A percentile compares a stretch with the other conserved stretches of the same genome.
These are phyloP conservation scores for Mellivora capensis DNA, from an alignment of 2,113 vertebrate species.

Conservation along the genomic window DNA sequence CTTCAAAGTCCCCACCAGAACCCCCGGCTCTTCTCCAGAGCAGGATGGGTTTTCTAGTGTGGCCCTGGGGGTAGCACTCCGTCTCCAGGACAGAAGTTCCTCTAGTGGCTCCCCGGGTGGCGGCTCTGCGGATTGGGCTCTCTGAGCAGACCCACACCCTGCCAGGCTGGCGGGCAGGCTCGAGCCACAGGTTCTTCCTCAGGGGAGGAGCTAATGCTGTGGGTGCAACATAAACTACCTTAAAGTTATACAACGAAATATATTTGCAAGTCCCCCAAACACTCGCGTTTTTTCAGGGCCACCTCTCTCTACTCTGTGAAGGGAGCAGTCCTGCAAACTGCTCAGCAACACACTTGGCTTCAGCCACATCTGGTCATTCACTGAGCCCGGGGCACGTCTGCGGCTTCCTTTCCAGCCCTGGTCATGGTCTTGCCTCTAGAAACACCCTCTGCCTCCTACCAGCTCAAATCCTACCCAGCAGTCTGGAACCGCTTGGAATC, in stretches of 20 bases:
- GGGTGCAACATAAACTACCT: too few relatives aligned
- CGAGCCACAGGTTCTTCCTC: not conserved
- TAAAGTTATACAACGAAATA: not conserved
- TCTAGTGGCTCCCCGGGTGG: fast-evolving
- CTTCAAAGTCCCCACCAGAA: not conserved
- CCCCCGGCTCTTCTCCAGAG: not conserved
- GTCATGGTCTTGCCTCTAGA: not conserved
- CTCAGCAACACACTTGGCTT: not conserved
- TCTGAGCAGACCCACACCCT: not conserved
- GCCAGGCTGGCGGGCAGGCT: not conserved
- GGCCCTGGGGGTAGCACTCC: too few relatives aligned
- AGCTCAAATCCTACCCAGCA: not conserved
- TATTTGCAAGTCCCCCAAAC: not conserved
- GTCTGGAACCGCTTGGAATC: not conserved
- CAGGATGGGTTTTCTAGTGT: not conserved
- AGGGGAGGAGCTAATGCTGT: not conserved
- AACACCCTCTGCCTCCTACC: not conserved
- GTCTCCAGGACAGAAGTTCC: not conserved
- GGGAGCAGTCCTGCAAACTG: not conserved
- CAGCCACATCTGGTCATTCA: not conserved
- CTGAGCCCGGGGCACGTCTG: fast-evolving
- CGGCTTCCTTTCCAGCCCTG: not conserved
- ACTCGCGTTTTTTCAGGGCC: not conserved
- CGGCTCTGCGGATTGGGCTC: not conserved
- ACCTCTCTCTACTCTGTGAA: not conserved